Percentiles rank a stretch among this genome's conserved stretches.
Evolutionary conservation across 92 coral and sea anemone genomes (phyloP).

Genomic region (Siderastrea siderea): DNA sequence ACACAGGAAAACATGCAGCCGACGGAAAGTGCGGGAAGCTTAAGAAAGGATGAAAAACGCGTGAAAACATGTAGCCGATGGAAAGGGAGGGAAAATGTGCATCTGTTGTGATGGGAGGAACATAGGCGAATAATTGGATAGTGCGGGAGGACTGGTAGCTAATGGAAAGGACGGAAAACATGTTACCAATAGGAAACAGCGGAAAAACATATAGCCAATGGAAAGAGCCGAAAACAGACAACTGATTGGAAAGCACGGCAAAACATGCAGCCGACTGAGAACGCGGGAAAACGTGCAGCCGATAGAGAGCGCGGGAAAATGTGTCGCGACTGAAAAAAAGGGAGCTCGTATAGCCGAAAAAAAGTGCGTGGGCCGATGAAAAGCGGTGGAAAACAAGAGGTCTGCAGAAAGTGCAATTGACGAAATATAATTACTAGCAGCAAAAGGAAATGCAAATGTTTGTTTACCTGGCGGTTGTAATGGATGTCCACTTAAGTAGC

Average conservation of each 20-base stretch:
- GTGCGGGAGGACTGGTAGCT: neutral
- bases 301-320: neutral
- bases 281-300: neutral
- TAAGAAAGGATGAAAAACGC: too few relatives aligned
- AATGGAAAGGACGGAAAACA: neutral
- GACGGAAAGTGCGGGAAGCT: neutral
- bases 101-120: too few relatives aligned
- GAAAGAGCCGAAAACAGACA: neutral
- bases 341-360: too few relatives aligned
- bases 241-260: neutral
- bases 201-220: neutral
- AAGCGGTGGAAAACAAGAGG: neutral
- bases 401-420: too few relatives aligned
- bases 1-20: neutral
- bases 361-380: too few relatives aligned
- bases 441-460: neutral
- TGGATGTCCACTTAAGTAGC: conserved; percentile 90
- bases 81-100: too few relatives aligned
- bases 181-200: neutral
- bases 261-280: neutral
- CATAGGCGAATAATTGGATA: too few relatives aligned
- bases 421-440: too few relatives aligned
- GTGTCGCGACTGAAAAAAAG: neutral
- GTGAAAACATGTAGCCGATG: too few relatives aligned
- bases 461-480: conserved; percentile 94